These are phyloP conservation scores for Crocodylus rhombifer DNA, from an alignment of 2,797 vertebrate genomes.

Conservation along the genomic window DNA sequence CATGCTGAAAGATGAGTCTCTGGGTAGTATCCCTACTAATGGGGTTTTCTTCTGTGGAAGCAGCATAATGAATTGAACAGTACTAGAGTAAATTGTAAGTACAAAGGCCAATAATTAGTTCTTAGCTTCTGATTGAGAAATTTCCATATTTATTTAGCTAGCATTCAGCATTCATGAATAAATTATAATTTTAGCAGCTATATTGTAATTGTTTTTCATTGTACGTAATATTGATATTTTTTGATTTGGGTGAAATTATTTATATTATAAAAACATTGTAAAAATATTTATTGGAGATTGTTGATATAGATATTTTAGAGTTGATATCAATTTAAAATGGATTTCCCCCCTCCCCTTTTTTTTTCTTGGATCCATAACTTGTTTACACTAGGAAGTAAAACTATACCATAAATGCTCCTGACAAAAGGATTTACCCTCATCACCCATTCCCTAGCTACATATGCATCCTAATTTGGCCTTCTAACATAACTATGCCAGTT, in stretches of 20 bases:
- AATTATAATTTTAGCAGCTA: slow-evolving; percentile 29
- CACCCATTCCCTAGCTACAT: no score
- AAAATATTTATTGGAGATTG: background rate
- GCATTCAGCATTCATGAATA: slow-evolving; percentile 4
- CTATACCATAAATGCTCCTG: background rate
- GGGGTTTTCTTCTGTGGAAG: slow-evolving; percentile 21
- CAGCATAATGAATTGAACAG: slow-evolving; percentile 29
- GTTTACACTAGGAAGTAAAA: background rate
- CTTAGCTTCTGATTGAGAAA: slow-evolving; percentile 17
- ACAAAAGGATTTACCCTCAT: background rate
- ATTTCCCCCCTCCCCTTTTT: accelerated
- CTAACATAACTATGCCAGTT: background rate
- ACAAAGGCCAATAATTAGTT: slow-evolving; percentile 46
- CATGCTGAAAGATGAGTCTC: slow-evolving; percentile 31
- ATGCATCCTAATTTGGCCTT: background rate
- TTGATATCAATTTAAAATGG: background rate
- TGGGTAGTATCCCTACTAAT: background rate
- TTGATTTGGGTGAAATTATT: slow-evolving; percentile 5
- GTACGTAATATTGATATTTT: background rate
- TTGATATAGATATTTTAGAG: slow-evolving; percentile 1
- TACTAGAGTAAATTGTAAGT: slow-evolving; percentile 19
- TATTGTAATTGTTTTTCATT: background rate
- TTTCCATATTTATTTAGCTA: slow-evolving; percentile 30
- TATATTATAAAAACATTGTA: background rate
- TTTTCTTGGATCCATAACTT: background rate